phyloP scores from a whole-genome alignment of 2,888 invertebrate species.

The Aphodius granarius region DNA sequence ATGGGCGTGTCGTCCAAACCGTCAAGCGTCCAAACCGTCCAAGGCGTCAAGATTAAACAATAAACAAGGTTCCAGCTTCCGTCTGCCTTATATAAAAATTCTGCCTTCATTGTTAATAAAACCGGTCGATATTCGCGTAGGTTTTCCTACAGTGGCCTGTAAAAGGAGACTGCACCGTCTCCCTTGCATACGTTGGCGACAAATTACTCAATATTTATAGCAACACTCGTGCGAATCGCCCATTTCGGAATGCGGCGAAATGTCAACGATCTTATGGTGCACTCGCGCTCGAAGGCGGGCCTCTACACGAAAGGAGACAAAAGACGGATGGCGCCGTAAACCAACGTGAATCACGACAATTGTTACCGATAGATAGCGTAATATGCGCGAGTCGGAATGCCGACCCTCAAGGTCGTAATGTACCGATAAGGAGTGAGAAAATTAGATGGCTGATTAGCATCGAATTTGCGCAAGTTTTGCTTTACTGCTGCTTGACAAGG shows the following conservation, averaged over 20 bases:
- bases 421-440: not conserved
- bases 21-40: too few relatives aligned
- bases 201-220: not conserved
- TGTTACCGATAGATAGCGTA: not conserved
- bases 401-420: not conserved
- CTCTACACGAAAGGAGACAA: not conserved
- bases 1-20: too few relatives aligned
- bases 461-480: not conserved
- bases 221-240: not conserved
- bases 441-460: not conserved
- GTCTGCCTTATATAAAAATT: not conserved
- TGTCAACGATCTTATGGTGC: not conserved
- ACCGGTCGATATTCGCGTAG: not conserved
- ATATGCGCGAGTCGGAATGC: not conserved
- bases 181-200: not conserved
- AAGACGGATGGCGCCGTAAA: not conserved
- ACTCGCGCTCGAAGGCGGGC: not conserved
- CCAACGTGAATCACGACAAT: not conserved
- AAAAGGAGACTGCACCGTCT: not conserved
- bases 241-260: not conserved
- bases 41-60: not conserved
- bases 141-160: not conserved
- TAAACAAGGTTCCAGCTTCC: not conserved
- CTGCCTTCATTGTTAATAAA: not conserved
- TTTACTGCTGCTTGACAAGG: too few relatives aligned